Conservation (phyloP, 2,888 invertebrate genomes). For the Venustoraphidia nigricollis region DNA sequence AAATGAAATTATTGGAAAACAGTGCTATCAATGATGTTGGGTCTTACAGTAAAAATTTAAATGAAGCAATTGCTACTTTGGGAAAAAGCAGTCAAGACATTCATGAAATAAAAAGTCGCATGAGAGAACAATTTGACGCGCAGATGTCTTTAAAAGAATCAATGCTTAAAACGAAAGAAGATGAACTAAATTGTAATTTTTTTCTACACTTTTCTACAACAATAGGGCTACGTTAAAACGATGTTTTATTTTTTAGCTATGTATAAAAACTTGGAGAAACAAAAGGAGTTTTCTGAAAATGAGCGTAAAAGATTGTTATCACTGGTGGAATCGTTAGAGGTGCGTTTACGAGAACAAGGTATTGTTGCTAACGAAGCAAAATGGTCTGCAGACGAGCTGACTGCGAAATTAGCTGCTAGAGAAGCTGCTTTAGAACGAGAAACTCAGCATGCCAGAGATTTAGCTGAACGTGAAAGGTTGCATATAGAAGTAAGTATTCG, state of each 20-base stretch:
- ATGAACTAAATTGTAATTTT: constrained; percentile 34
- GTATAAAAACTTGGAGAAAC: constrained; percentile 36
- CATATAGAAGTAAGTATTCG: constrained; percentile 34
- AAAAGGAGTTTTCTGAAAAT: constrained; percentile 35
- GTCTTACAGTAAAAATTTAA: constrained; percentile 34
- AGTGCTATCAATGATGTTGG: constrained; percentile 32
- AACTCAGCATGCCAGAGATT: constrained; percentile 37
- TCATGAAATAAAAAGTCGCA: constrained; percentile 30
- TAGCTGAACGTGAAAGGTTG: constrained; percentile 40
- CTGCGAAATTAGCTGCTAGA: constrained; percentile 41
- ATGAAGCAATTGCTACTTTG: constrained; percentile 30
- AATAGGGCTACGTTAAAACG: no score
- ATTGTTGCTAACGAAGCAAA: constrained; percentile 28
- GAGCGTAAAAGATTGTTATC: constrained; percentile 38
- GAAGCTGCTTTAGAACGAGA: constrained; percentile 44
- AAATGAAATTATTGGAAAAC: constrained; percentile 36
- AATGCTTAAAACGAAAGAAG: constrained; percentile 35
- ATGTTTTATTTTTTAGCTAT: constrained; percentile 28
- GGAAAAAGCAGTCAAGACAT: constrained; percentile 32
- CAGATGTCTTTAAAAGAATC: constrained; percentile 31
- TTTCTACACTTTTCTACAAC: not conserved
- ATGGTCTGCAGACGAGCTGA: constrained; percentile 38
- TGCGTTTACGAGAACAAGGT: constrained; percentile 40
- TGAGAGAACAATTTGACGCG: constrained; percentile 29
- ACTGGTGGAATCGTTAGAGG: constrained; percentile 36